A percentile compares a stretch with the other conserved stretches of the same genome.
Conservation (phyloP, 2,113 vertebrate genomes). For the Paracanthobrama guichenoti region DNA sequence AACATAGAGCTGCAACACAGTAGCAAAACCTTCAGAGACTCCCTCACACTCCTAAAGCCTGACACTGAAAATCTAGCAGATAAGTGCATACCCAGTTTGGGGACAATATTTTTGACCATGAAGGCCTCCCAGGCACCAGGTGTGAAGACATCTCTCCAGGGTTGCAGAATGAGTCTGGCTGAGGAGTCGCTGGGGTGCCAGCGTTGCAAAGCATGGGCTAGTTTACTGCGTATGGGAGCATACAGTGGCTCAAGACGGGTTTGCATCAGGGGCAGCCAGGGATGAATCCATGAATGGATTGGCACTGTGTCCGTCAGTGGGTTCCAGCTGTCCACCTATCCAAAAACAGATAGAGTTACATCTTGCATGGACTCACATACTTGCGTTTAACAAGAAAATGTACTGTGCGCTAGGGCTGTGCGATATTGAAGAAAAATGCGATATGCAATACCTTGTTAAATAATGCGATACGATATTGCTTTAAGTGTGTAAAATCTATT, state of each 20-base stretch:
- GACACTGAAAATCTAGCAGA: background rate
- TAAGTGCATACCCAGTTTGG: constrained; percentile 86
- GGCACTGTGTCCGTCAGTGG: constrained; percentile 95
- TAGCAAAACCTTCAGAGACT: background rate
- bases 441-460: no score
- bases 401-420: background rate
- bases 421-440: no score
- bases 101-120: constrained; percentile 98
- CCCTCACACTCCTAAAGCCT: background rate
- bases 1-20: constrained; percentile 81
- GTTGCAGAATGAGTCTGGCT: constrained; percentile 94
- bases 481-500: no score
- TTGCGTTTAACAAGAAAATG: background rate
- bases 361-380: background rate
- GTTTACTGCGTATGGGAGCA: constrained; percentile 92
- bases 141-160: constrained; percentile 96
- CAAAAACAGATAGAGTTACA: background rate
- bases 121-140: constrained; percentile 97
- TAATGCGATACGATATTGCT: no score
- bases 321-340: constrained; percentile 95
- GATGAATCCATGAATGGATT: constrained; percentile 97
- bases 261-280: constrained; percentile 94
- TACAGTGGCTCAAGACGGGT: constrained; percentile 90
- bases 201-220: constrained; percentile 90
- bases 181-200: constrained; percentile 97